Percentiles rank a stretch among this genome's conserved stretches.
phyloP scores from a whole-genome alignment of 2,888 invertebrate genomes.

The Globia sparganii region DNA sequence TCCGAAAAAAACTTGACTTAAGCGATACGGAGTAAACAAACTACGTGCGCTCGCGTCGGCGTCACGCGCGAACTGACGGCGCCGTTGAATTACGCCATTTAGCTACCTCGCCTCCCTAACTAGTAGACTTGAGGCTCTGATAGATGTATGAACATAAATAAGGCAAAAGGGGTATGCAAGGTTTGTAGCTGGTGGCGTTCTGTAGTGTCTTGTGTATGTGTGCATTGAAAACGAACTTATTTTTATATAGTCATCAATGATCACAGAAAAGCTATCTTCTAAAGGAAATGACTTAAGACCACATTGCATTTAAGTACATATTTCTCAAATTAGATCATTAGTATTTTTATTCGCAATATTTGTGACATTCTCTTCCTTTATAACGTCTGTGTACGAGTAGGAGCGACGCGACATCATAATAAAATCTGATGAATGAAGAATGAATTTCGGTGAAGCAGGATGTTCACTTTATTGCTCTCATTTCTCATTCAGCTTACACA shows the following conservation, averaged over 20 bases:
- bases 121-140: too few species aligned
- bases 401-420: not conserved
- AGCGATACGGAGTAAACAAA: too few species aligned
- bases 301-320: too few species aligned
- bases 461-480: constrained; percentile 18
- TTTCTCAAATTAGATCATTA: not conserved
- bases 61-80: too few species aligned
- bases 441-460: constrained; percentile 12
- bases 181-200: not conserved
- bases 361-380: not conserved
- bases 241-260: not conserved
- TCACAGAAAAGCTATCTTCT: not conserved
- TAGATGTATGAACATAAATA: not conserved
- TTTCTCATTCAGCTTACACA: constrained; percentile 25
- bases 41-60: too few species aligned
- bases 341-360: not conserved
- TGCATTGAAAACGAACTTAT: not conserved
- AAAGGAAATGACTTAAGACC: not conserved
- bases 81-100: too few species aligned
- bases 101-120: too few species aligned
- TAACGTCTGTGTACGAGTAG: not conserved
- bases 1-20: too few species aligned
- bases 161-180: not conserved
- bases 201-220: not conserved
- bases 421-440: constrained; percentile 22